Evolutionary conservation across 2,888 invertebrate species (phyloP), one percentile per base, ranked within the genome.

Genomic region (Chymomyza fuscimana): DNA sequence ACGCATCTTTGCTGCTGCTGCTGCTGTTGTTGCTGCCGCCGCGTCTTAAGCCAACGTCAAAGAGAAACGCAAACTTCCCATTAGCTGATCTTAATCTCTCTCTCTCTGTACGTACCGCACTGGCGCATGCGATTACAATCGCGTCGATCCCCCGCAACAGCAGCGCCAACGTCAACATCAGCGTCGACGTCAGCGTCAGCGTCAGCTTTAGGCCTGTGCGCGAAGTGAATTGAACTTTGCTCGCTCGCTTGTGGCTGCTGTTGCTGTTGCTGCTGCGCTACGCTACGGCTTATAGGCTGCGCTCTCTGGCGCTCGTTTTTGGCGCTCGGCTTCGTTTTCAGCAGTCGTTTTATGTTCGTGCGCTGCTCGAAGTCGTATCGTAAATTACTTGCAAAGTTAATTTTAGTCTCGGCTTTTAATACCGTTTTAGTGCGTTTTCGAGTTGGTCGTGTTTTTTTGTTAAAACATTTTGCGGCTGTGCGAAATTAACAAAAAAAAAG

Each of bases 341-440:
- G n/a, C 63, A 46, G 7, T 40, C 54, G 59, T 15, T 12, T 5
- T 9, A 25, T 7, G 51, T 40, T 65, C 22, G 64, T 29, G 64
- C 15, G 56, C 65, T 70, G 78, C 78, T 76, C 74, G 72, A 77
- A 72, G 73, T 73, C 81, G 75, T 71, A 73, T 72, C 80, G 81
- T 80, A 87, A 84, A 87, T 89, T 88, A 89, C 89, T 89, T 88
- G 89, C 87, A 84, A 90, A 90, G 89, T 89, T 87, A 78, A 88
- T 78, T 89, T 88, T 79, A 84, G 86, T 85, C 88, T 88, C 86
- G 86, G 88, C 82, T 89, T 90, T 90, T 83, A 90, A 90, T 90
- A 89, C 86, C 89, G 89, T 89, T 90, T 90, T 89, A 89, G 89
- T 85, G 87, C 89, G 90, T 90, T 90, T 90, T 90, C 90, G 86